Conservation (phyloP, 2,113 vertebrate genomes). For the Scomber scombrus region DNA sequence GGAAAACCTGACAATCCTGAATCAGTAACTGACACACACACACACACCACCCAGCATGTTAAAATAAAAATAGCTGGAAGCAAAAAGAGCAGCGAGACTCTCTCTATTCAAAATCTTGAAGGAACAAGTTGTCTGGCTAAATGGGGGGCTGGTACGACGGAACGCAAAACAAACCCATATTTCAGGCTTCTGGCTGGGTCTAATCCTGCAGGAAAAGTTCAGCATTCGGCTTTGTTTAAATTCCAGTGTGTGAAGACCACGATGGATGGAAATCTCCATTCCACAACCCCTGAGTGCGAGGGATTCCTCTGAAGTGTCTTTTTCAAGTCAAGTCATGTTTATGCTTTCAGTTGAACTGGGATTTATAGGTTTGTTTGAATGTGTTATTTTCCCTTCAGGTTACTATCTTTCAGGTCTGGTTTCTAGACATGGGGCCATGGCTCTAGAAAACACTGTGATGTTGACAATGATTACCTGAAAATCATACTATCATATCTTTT, state of each 20-base stretch:
- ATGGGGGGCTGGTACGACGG: neutral
- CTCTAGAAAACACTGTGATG: neutral
- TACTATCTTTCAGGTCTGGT: neutral
- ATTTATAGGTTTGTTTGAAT: constrained; percentile 30
- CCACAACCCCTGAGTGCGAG: neutral
- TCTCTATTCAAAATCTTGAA: constrained; percentile 13
- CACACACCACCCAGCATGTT: neutral
- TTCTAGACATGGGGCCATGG: neutral
- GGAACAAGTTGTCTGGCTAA: neutral
- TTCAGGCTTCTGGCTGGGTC: constrained; percentile 14
- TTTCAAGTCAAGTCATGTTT: constrained; percentile 57
- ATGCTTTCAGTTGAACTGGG: constrained; percentile 8
- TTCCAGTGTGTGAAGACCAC: constrained; percentile 27
- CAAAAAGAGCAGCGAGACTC: constrained; percentile 13
- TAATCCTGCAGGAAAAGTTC: constrained; percentile 29
- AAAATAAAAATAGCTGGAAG: neutral
- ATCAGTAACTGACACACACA: neutral
- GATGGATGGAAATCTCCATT: constrained; percentile 31
- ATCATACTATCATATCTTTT: neutral
- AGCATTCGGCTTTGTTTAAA: constrained; percentile 44
- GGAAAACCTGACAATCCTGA: no score
- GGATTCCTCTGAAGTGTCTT: constrained; percentile 34
- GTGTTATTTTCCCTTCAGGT: constrained; percentile 20
- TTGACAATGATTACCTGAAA: constrained; percentile 1
- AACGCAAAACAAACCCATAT: constrained; percentile 20